phyloP scores from a whole-genome alignment of 2,113 vertebrate species.

The Amblyopsis rosae region DNA sequence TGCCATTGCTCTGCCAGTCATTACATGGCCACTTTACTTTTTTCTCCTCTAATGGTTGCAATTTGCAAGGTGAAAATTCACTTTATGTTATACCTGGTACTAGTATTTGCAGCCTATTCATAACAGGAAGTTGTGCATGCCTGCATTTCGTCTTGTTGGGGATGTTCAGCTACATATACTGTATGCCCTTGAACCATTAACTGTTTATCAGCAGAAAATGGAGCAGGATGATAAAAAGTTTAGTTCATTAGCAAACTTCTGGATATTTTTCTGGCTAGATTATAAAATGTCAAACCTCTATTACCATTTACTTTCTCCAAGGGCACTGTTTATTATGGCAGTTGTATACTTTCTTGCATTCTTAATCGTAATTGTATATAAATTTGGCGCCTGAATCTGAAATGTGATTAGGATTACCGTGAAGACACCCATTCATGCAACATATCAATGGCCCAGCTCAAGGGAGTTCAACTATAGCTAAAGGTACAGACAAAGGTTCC shows the following conservation, averaged over 20 bases:
- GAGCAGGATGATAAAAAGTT: not conserved
- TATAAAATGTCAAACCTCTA: not conserved
- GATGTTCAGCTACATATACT: not conserved
- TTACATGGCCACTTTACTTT: slow-evolving; percentile 55
- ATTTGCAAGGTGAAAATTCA: slow-evolving; percentile 63
- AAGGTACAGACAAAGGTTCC: no score
- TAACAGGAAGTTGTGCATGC: slow-evolving; percentile 9
- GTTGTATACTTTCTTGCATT: no score
- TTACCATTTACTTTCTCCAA: not conserved
- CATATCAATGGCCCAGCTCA: no score
- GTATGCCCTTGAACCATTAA: slow-evolving; percentile 25
- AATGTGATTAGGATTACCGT: no score
- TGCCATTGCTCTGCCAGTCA: slow-evolving; percentile 39
- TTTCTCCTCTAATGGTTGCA: slow-evolving; percentile 48
- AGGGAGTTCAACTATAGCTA: no score
- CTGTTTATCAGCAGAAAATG: not conserved
- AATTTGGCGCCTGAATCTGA: no score
- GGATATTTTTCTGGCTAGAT: not conserved
- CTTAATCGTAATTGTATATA: no score
- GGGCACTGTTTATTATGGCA: no score
- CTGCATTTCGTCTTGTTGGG: not conserved
- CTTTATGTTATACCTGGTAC: slow-evolving; percentile 43
- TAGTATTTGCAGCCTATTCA: slow-evolving; percentile 3
- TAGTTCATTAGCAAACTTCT: not conserved
- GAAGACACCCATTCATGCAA: no score